phyloP scores from a whole-genome alignment of 2,797 vertebrate genomes.

The Xiphorhynchus erythropygius region DNA sequence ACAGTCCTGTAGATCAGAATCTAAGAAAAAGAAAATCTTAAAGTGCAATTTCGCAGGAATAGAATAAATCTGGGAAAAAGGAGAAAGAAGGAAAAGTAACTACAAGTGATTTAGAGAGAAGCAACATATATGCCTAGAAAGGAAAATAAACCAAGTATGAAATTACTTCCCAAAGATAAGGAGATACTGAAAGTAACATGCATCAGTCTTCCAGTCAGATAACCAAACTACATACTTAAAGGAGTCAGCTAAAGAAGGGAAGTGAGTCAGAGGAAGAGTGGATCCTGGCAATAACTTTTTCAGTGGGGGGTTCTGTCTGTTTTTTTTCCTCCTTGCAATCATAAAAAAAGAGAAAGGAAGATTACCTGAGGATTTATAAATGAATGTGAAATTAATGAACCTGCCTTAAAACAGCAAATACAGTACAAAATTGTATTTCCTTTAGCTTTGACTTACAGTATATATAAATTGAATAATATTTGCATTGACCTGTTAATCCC shows the following conservation, averaged over 20 bases:
- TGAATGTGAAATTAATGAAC: neutral
- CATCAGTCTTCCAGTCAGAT: neutral
- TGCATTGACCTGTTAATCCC: neutral
- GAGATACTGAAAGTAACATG: rapidly evolving
- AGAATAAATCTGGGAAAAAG: neutral
- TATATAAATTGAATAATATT: neutral
- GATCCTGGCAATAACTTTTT: neutral
- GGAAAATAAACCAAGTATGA: neutral
- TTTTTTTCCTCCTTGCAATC: neutral
- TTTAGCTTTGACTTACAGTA: neutral
- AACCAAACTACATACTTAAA: neutral
- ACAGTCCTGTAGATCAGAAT: neutral
- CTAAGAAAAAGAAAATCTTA: neutral
- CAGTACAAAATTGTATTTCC: neutral
- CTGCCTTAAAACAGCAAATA: neutral
- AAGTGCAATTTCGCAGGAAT: neutral
- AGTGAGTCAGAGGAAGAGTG: neutral
- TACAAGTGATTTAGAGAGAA: neutral
- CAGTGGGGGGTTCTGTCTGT: neutral
- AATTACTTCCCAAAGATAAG: neutral
- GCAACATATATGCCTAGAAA: neutral
- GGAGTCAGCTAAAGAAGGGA: neutral
- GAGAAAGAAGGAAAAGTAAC: neutral
- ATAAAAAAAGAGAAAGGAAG: neutral
- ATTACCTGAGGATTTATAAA: neutral